A percentile compares a stretch with the other conserved stretches of the same genome.
These are phyloP conservation scores for Toxostoma redivivum DNA, from an alignment of 2,113 vertebrate genomes.

Conservation along the genomic window DNA sequence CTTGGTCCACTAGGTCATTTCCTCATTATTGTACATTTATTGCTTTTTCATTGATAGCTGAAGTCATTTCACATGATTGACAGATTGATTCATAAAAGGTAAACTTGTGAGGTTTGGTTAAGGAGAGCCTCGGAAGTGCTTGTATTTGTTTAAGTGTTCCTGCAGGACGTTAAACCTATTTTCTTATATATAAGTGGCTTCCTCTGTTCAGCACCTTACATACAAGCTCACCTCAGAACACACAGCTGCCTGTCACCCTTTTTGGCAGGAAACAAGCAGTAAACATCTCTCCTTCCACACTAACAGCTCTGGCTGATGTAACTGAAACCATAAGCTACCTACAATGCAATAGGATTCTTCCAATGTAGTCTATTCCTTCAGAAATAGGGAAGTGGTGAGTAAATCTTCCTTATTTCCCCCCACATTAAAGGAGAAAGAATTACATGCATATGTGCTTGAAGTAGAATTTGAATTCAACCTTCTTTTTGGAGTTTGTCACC, in stretches of 20 bases:
- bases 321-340: not conserved
- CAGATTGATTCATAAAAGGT: not conserved
- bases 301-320: not conserved
- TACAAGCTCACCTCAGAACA: not conserved
- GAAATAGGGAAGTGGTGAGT: not conserved
- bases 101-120: not conserved
- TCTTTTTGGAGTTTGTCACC: not conserved
- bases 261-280: not conserved
- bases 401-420: not conserved
- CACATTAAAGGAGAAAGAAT: not conserved
- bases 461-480: not conserved
- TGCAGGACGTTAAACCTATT: not conserved
- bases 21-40: conserved; percentile 46
- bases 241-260: not conserved
- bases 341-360: not conserved
- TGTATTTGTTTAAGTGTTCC: not conserved
- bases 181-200: not conserved
- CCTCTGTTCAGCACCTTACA: not conserved
- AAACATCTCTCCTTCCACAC: not conserved
- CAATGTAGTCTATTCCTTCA: not conserved
- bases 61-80: conserved; percentile 43
- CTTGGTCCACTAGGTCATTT: conserved; percentile 54
- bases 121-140: not conserved
- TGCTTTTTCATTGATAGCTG: conserved; percentile 50
- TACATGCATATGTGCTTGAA: not conserved